Base-by-base conservation (phyloP, 2,797 vertebrate species). In the Arctocebus calabarensis region DNA sequence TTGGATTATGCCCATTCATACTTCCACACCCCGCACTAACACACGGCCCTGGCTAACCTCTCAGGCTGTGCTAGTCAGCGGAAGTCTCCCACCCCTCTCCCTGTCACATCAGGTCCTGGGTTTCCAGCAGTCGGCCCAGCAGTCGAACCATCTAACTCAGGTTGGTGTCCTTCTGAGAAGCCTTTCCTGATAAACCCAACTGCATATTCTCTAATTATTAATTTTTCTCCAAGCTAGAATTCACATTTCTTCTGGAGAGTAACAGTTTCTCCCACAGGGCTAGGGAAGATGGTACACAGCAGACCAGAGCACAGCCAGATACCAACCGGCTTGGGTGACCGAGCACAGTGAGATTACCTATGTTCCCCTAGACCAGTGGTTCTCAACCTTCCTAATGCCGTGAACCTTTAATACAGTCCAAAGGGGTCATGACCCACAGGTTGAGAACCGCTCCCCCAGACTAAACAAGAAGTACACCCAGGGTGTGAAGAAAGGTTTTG, bases 161-260 rank as follows among this genome's bases (percentile, higher is more conserved):
- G 0, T 0, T 0, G 3, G 7, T 5, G 0, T 16, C 59, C 14
- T 62, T 66, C 2, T 29, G 20, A 32, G 57, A 11, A 37, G 29
- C 48, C 22, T 4, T 23, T 34, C 82, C 68, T 12, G 8, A 32
- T 12, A 45, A 37, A 9, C 29, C 7, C 7, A 0, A 3, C 16
- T 13, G 3, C 0, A 3, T 0, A 7, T 16, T 25, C 62, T 70
- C 32, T 40, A 20, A 71, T 55, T 1, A 10, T 22, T 13, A 5
- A 7, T 1, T 23, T 20, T 52, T 20, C 23, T 75, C 16, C 34
- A 19, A 2, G 22, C 27, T 66, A 2, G 34, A 71, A 3, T 32
- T 62, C 11, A 0, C 0, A 40, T 10, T n/a, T 77, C 79, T 34
- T 4, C 17, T 2, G 6, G 29, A 6, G 25, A 19, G 3, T 3